Base-by-base conservation (phyloP, 1,140 invertebrate species). In the Cyclargus thomasi region DNA sequence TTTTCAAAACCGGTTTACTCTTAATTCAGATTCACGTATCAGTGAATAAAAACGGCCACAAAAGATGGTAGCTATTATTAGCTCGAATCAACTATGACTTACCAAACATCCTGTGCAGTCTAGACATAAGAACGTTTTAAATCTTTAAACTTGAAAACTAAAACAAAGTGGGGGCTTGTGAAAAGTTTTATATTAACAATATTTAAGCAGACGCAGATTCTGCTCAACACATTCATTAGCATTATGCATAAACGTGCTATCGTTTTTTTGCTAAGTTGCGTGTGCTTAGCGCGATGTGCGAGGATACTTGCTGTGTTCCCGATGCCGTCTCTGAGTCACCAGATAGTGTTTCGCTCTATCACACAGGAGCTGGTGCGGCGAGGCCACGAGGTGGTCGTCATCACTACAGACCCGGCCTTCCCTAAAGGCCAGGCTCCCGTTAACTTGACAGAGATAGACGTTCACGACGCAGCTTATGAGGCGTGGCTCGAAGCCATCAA, bases 251-350 rank as follows among this genome's bases (percentile, higher is more conserved):
- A 16, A 21, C 39, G 21, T 1, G 47, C 63, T 39, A 22, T 65
- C 1, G 6, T 21, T 47, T 65, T 53, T 39, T 1, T 53, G 39
- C n/a, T 39, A 22, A 18, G 8, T 39, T 65, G 18, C 23, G 20
- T 65, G 6, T 39, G 39, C 2, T 20, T 10, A 5, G 21, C 47
- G 21, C 18, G 55, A 57, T 22, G 67, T 6, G 73, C 68, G n/a
- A 70, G 78, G 53, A 93, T 94, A 59, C 75, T 94, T 20, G 90
- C 82, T 0, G 74, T 92, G 0, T 78, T 92, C n/a, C 80, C 92
- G 2, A 82, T 81, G 11, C 81, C 91, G 4, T 91, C 91, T 0
- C 82, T 91, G 36, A 94, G 93, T 71, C 93, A 94, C 72, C 92
- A 92, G 78, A 76, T 92, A 7, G 87, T 92, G 3, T 92, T 88